Percentiles rank a stretch among this genome's conserved stretches.
These are phyloP conservation scores for Branchellion lobata DNA, from an alignment of 2,888 invertebrate genomes.

Conservation along the genomic window DNA sequence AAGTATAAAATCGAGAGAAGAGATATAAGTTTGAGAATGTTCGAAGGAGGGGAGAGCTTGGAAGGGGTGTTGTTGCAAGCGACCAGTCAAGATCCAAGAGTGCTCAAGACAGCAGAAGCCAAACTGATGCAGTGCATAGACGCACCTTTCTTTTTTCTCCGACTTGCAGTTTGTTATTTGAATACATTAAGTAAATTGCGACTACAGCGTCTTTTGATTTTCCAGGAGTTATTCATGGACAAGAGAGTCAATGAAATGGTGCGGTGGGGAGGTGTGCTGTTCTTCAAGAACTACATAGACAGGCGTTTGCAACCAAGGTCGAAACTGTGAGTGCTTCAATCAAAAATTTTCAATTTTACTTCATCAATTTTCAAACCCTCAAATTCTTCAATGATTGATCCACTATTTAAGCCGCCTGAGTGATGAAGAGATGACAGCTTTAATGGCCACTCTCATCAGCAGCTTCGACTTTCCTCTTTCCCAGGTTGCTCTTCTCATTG, in stretches of 20 bases:
- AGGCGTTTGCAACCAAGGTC: not conserved
- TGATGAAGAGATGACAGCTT: not conserved
- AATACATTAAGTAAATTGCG: too few relatives aligned
- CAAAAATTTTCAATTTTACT: too few relatives aligned
- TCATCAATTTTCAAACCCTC: too few relatives aligned
- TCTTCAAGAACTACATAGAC: not conserved
- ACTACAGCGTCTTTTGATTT: not conserved
- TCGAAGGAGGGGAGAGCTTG: not conserved
- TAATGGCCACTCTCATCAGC: not conserved
- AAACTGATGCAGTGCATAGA: not conserved
- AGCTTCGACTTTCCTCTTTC: not conserved
- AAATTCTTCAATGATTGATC: too few relatives aligned
- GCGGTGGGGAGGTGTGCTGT: not conserved
- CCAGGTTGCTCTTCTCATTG: not conserved
- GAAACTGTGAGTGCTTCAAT: not conserved
- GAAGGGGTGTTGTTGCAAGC: not conserved
- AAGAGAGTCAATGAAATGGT: not conserved
- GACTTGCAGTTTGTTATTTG: not conserved
- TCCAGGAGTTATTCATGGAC: not conserved
- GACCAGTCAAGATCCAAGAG: conserved; percentile 4
- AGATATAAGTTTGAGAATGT: too few relatives aligned
- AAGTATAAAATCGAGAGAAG: too few relatives aligned
- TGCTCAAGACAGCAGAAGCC: not conserved
- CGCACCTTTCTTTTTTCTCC: not conserved
- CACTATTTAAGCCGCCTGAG: not conserved